Evolutionary conservation across 2,888 invertebrate species (phyloP).

Genomic region (Leptopilina syphax): DNA sequence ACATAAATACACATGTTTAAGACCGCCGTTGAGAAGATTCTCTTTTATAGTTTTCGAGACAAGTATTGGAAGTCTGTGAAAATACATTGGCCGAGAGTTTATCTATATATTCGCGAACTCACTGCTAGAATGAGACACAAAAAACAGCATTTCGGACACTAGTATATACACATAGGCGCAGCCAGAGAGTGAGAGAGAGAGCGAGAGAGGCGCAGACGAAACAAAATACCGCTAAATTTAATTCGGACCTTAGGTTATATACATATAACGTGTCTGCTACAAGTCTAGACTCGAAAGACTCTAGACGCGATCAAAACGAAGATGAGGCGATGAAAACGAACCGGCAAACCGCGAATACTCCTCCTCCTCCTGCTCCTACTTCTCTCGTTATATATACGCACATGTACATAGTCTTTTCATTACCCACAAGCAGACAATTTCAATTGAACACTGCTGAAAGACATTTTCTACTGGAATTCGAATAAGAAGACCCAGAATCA

Average conservation of each 20-base stretch:
- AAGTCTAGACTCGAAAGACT: conserved; percentile 67
- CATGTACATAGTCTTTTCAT: not conserved
- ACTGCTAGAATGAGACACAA: conserved; percentile 14
- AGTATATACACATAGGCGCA: too few relatives aligned
- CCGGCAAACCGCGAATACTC: not conserved
- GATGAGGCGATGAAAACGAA: conserved; percentile 46
- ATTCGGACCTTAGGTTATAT: conserved; percentile 64
- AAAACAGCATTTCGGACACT: not conserved
- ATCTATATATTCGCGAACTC: conserved; percentile 32
- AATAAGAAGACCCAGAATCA: conserved; percentile 36
- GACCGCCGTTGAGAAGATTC: not conserved
- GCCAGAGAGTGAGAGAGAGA: not conserved
- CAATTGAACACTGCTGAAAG: conserved; percentile 36
- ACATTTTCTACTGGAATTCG: conserved; percentile 16
- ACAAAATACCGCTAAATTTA: conserved; percentile 73
- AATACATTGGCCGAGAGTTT: conserved; percentile 18
- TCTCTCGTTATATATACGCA: not conserved
- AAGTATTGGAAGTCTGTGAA: conserved; percentile 30
- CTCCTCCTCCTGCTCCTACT: not conserved
- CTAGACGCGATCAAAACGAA: conserved; percentile 50
- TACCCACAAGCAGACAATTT: conserved; percentile 29
- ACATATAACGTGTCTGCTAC: conserved; percentile 67
- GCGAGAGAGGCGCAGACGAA: conserved; percentile 60
- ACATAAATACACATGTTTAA: not conserved
- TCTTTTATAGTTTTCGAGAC: not conserved